Base-by-base conservation (phyloP, 1,140 invertebrate species). In the Ips typographus region DNA sequence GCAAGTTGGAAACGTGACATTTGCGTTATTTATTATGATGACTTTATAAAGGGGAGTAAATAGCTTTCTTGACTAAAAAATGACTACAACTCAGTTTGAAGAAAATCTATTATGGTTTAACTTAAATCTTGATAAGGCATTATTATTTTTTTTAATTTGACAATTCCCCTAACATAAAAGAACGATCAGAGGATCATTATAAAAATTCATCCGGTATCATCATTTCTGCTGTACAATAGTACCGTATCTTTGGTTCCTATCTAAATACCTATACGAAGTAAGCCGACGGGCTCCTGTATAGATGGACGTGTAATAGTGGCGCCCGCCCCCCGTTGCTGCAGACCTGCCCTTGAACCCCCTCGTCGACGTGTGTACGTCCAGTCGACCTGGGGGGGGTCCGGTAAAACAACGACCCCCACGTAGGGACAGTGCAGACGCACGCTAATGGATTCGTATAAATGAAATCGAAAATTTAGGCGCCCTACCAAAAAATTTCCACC, bases 261-360 rank as follows among this genome's bases (percentile, higher is more conserved):
- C 60, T 51, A 39, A 7, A 40, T 59, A 42, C 57, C 5, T 6
- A 22, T 22, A 22, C 22, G 22, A 22, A 22, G 22, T 22, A 22
- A 22, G 8, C 36, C 40, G 62, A 38, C 43, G 51, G 68, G 74
- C 74, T 75, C 72, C 74, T 75, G 74, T 75, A 70, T 72, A 74
- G 73, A 73, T 72, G 72, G 72, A 72, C 74, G 72, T 72, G 69
- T 70, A 49, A 58, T 68, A 71, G 67, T 74, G 74, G 74, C 74
- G 74, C 74, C 74, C 68, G 69, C 61, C 74, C 72, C 74, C 74
- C 72, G 68, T 58, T 38, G 74, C 7, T 67, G 47, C 71, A 75
- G 74, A 75, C 74, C 72, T 70, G 70, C 63, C 66, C 67, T 64
- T 62, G 51, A 71, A 68, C 74, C 70, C 74, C 70, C 68, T 64